These are phyloP conservation scores for Panopea generosa DNA, from an alignment of 2,888 invertebrate genomes.

Conservation along the genomic window DNA sequence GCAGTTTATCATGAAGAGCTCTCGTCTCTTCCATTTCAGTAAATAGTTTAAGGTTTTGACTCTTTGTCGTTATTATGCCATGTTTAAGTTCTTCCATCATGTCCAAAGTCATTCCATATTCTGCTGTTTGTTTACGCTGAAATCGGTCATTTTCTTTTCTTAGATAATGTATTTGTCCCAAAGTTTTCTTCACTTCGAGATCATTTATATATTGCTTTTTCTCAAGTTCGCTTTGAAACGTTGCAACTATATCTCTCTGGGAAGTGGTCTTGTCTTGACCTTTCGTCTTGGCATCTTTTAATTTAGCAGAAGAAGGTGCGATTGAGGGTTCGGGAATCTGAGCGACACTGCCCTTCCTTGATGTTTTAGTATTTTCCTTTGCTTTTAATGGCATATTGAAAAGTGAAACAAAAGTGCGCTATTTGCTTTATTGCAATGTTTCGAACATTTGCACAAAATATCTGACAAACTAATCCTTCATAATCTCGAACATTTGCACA, in stretches of 20 bases:
- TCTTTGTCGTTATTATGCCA: slow-evolving; percentile 30
- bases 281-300: slow-evolving; percentile 18
- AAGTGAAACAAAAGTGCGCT: too few relatives aligned
- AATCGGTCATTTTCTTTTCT: slow-evolving; percentile 46
- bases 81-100: slow-evolving; percentile 29
- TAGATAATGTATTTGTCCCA: slow-evolving; percentile 29
- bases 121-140: slow-evolving; percentile 40
- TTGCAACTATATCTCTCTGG: slow-evolving; percentile 28
- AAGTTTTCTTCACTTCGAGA: slow-evolving; percentile 28
- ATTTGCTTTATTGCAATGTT: too few relatives aligned
- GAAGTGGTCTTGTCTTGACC: slow-evolving; percentile 21
- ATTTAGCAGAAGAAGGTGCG: slow-evolving; percentile 32
- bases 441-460: too few relatives aligned
- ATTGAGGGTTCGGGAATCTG: slow-evolving; percentile 18
- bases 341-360: too few relatives aligned
- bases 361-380: too few relatives aligned
- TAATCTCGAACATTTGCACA: too few relatives aligned
- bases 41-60: slow-evolving; percentile 42
- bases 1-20: slow-evolving; percentile 36
- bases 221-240: slow-evolving; percentile 38
- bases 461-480: too few relatives aligned
- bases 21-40: slow-evolving; percentile 49
- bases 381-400: too few relatives aligned
- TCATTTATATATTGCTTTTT: slow-evolving; percentile 37
- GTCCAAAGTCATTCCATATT: slow-evolving; percentile 52